Conservation (phyloP, 2,797 vertebrate genomes). For the Malurus leucopterus region DNA sequence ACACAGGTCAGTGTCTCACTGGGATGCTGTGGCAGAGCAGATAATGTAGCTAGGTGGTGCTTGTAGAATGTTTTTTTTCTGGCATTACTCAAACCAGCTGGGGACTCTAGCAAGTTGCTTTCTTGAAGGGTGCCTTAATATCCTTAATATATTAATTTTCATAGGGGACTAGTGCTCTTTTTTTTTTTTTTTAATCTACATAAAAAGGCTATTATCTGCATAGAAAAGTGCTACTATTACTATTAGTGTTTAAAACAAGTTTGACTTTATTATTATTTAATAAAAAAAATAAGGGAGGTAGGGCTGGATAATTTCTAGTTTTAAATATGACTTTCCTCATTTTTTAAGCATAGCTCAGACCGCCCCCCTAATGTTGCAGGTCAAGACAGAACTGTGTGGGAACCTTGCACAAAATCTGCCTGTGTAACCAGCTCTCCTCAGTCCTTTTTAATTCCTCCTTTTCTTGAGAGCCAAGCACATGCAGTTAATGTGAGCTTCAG, state of each 20-base stretch:
- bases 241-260: neutral
- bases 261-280: neutral
- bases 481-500: conserved; percentile 42
- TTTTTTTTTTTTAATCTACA: neutral
- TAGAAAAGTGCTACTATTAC: neutral
- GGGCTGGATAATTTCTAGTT: conserved; percentile 9
- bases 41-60: neutral
- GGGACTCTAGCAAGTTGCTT: neutral
- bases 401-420: conserved; percentile 43
- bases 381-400: conserved; percentile 46
- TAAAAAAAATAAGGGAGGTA: neutral
- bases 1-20: neutral
- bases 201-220: neutral
- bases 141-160: neutral
- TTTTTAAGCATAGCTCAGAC: conserved; percentile 43
- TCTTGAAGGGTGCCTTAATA: neutral
- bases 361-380: conserved; percentile 7
- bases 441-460: conserved; percentile 44
- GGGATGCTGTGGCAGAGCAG: neutral
- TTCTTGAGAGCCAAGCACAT: conserved; percentile 46
- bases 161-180: neutral
- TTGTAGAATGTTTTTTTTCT: neutral
- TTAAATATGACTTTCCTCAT: neutral
- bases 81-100: neutral
- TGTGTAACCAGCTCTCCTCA: conserved; percentile 37